These are phyloP conservation scores for Molorchus minor DNA, from an alignment of 2,888 invertebrate genomes.

Conservation along the genomic window DNA sequence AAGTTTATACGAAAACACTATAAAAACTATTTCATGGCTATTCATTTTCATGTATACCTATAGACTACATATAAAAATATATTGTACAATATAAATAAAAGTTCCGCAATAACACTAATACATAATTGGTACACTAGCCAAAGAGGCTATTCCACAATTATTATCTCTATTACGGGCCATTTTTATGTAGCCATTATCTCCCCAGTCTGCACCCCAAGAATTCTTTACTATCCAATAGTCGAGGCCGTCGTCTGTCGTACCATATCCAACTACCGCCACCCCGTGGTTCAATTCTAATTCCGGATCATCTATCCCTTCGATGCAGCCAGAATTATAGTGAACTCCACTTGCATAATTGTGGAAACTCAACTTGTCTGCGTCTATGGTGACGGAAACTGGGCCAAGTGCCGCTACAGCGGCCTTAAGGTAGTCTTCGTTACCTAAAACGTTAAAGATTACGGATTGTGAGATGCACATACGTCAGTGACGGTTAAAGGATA, in stretches of 20 bases:
- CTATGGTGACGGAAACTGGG: not conserved
- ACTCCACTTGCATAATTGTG: not conserved
- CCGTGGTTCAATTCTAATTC: not conserved
- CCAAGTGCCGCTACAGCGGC: not conserved
- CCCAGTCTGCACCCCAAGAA: conserved; percentile 66
- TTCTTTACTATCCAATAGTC: conserved; percentile 78
- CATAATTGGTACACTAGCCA: conserved; percentile 66
- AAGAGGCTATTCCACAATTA: conserved; percentile 83
- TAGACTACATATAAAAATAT: no score
- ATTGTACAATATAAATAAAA: no score
- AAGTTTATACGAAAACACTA: no score
- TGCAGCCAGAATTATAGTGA: not conserved
- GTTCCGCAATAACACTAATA: no score
- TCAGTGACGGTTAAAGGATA: no score
- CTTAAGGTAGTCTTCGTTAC: not conserved
- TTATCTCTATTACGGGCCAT: conserved; percentile 64
- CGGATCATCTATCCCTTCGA: not conserved
- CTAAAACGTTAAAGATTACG: not conserved
- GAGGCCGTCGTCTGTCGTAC: conserved; percentile 66
- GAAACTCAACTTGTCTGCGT: not conserved
- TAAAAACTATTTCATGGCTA: no score
- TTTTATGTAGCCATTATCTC: conserved; percentile 51
- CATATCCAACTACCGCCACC: conserved; percentile 77
- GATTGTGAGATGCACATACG: not conserved
- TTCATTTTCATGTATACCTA: no score